Conservation (phyloP, 2,797 vertebrate genomes). For the Falco novaeseelandiae region DNA sequence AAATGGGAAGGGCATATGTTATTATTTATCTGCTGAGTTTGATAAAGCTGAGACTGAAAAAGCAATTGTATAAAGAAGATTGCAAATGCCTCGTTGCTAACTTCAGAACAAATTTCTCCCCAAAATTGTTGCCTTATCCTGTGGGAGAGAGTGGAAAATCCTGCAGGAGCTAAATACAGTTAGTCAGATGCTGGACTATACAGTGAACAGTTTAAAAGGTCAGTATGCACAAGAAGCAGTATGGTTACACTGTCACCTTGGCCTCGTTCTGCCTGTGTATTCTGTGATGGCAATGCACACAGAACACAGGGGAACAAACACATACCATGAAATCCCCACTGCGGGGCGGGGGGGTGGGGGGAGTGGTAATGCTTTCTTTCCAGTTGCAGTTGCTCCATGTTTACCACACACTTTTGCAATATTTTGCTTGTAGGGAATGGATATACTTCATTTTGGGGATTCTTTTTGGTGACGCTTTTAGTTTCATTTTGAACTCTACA, state of each 20-base stretch:
- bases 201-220: background rate
- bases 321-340: background rate
- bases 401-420: background rate
- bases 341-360: background rate
- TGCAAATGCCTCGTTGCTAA: background rate
- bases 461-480: background rate
- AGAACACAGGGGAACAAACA: background rate
- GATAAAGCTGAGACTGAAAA: constrained; percentile 15
- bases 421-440: background rate
- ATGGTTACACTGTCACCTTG: background rate
- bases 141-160: background rate
- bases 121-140: background rate
- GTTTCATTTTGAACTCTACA: background rate
- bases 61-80: background rate
- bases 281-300: background rate
- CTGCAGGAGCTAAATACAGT: background rate
- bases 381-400: background rate
- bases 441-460: background rate
- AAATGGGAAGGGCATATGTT: constrained; percentile 21
- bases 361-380: background rate
- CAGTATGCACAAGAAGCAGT: background rate
- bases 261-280: background rate
- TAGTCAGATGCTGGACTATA: background rate
- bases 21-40: constrained; percentile 43
- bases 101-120: background rate